Base-by-base conservation (phyloP, 1,140 invertebrate species). In the Bombus balteatus region DNA sequence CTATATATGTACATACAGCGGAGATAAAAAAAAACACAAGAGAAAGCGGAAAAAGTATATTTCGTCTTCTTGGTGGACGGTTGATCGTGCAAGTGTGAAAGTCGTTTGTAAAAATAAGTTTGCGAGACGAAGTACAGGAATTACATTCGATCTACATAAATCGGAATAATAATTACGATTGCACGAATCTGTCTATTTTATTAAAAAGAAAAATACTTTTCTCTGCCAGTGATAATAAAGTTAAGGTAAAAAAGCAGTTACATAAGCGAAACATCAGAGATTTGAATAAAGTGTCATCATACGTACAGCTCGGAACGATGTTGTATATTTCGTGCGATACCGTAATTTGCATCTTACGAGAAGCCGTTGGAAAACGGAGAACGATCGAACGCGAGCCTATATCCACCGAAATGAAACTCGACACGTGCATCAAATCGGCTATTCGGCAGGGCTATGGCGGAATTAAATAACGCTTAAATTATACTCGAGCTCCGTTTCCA, bases 361-460 rank as follows among this genome's bases (percentile, higher is more conserved):
- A 43, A n/a, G n/a, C 43, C 78, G 41, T 53, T 70, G 25, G 32
- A n/a, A 65, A 70, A 70, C 25, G 65, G 41, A 37, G 39, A 62
- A 79, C 77, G 65, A 47, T 68, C 77, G n/a, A 68, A 79, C n/a
- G 18, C 59, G 39, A 77, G 57, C 32, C 47, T 78, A 13, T 32
- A 41, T 28, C 76, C 59, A 12, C 10, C 76, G n/a, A 41, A 66
- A 78, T 78, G 66, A 80, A 80, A 32, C 43, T 53, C 78, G 65
- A 70, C 65, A 70, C 78, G 65, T 80, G 65, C 65, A 53, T 80
- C 76, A 80, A 70, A 80, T 80, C 78, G 78, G 70, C 41, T 34
- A 53, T 78, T 32, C 39, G 37, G 2, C 59, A 15, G n/a, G 39
- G n/a, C 59, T 65, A 65, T 39, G 59, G n/a, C 43, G 41, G 41